Base-by-base conservation (phyloP, 2,797 vertebrate species). In the Ctenopoma kingsleyae region DNA sequence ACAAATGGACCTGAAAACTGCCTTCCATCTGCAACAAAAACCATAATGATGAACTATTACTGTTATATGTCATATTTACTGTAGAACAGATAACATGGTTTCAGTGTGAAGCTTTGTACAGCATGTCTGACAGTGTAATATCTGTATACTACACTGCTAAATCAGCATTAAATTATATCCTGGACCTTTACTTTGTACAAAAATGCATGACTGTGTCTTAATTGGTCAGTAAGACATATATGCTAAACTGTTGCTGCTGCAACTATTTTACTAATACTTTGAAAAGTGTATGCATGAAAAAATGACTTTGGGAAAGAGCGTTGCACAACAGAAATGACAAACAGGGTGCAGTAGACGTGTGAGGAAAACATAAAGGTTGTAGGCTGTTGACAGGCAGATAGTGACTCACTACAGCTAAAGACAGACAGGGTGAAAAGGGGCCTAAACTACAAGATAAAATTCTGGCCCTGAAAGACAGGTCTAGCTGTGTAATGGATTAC, bases 401-500 rank as follows among this genome's bases (percentile, higher is more conserved):
- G 63, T 47, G 27, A n/a, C 54, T 23, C 54, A 49, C 65, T 38
- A 58, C 57, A 46, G 67, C 53, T 58, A 15, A 64, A 71, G 57
- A 67, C 65, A 55, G 23, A 44, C 32, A 30, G 3, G 62, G 82
- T 86, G 74, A 78, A 47, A 73, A 67, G 68, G 25, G 69, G 32
- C 66, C 71, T 22, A 71, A 69, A 53, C 47, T 76, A 78, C 68
- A 67, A 57, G 27, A 79, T 78, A 51, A 80, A 70, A 80, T 64
- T 60, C 66, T 53, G 48, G 25, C 51, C 47, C 48, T 81, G 82
- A 81, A n/a, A 71, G 83, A 74, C 81, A 35, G 61, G 32, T 72
- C 69, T n/a, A 2, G 36, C 50, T 38, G 66, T 46, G n/a, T 52
- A n/a, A 80, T 58, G 49, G 76, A 78, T 86, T 68, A 62, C 25